These are phyloP conservation scores for Danionella dracula DNA, from an alignment of 2,797 vertebrate genomes.

Conservation along the genomic window DNA sequence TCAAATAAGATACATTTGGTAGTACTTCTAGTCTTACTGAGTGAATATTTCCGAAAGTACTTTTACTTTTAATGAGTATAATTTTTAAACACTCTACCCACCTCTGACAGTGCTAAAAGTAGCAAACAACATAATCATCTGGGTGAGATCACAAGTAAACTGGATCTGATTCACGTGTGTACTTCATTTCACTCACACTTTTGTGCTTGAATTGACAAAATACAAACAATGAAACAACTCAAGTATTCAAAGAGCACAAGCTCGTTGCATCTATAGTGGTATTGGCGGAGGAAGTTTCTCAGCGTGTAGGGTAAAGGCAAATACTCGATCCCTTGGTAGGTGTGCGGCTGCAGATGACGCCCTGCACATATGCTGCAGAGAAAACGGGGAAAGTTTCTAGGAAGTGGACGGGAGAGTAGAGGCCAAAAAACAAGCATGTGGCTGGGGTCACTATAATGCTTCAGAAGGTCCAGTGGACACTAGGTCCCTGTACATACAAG, in stretches of 20 bases:
- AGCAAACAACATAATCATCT: too few relatives aligned
- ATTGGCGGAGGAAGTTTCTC: conserved; percentile 88
- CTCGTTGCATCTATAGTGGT: conserved; percentile 87
- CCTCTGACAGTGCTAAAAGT: too few relatives aligned
- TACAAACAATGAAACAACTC: neutral
- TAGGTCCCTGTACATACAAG: conserved; percentile 91
- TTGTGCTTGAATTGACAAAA: neutral
- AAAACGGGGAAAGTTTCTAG: conserved; percentile 90
- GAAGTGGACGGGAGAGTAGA: conserved; percentile 84
- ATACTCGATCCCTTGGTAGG: conserved; percentile 81
- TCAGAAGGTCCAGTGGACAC: conserved; percentile 90
- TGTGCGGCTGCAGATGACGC: conserved; percentile 85
- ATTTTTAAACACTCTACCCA: too few relatives aligned
- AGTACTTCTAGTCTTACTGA: too few relatives aligned
- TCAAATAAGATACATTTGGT: too few relatives aligned
- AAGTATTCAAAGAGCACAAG: conserved; percentile 55
- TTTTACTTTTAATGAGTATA: too few relatives aligned
- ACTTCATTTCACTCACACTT: too few relatives aligned
- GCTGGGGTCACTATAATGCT: conserved; percentile 90
- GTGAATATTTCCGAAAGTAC: too few relatives aligned
- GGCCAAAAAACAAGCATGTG: conserved; percentile 97
- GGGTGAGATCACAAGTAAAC: too few relatives aligned
- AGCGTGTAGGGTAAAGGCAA: conserved; percentile 84
- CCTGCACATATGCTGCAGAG: conserved; percentile 90
- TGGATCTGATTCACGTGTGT: too few relatives aligned